A percentile compares a stretch with the other conserved stretches of the same genome.
Evolutionary conservation across 1,140 invertebrate species (phyloP).

Genomic region (Hyposmocoma kahamanoa): DNA sequence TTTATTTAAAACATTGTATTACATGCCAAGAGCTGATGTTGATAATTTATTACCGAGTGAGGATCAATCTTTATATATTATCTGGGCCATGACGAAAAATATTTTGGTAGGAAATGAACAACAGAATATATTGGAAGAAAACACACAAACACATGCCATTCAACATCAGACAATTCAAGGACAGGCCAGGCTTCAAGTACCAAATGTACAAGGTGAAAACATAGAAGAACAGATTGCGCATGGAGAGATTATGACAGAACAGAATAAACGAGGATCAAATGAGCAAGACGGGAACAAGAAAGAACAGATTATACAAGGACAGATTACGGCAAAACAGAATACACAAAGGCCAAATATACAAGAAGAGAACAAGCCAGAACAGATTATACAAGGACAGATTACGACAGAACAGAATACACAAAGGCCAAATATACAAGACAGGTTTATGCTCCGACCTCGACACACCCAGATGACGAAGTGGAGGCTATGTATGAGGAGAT

Average conservation of each 20-base stretch:
- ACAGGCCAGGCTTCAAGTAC: background rate
- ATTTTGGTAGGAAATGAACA: background rate
- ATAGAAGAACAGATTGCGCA: background rate
- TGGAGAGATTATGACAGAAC: background rate
- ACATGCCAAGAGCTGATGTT: constrained; percentile 1
- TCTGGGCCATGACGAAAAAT: background rate
- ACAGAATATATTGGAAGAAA: background rate
- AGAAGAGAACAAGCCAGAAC: background rate
- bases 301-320: background rate
- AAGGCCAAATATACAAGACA: background rate
- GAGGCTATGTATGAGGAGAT: no score
- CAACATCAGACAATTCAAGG: background rate
- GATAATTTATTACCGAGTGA: background rate
- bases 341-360: background rate
- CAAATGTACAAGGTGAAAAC: background rate
- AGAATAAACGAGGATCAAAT: background rate
- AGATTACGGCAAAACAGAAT: background rate
- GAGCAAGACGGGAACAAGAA: background rate
- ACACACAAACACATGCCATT: constrained; percentile 1
- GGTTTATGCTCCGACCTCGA: no score
- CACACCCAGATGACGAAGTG: no score
- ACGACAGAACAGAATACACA: background rate
- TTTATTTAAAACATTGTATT: background rate
- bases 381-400: background rate
- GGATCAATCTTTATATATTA: constrained; percentile 2